Percentiles rank a stretch among this genome's conserved stretches.
These are phyloP conservation scores for Beroe forskalii DNA, from an alignment of 37 sponge, comb jelly and placozoan species.

Conservation along the genomic window DNA sequence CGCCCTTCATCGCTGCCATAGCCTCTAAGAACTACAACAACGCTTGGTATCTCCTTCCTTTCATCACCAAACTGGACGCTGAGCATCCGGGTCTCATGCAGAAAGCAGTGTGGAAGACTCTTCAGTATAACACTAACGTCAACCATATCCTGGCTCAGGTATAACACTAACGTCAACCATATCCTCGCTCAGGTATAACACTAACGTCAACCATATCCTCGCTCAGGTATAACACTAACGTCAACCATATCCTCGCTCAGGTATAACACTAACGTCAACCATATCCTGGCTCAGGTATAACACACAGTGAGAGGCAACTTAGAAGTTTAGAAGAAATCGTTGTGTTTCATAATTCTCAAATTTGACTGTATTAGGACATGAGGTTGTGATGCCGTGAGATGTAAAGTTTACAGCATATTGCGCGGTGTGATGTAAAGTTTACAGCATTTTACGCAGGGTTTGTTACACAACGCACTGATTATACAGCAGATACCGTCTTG, in stretches of 20 bases:
- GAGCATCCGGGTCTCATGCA: slow-evolving; percentile 20
- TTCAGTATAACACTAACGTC: slow-evolving; percentile 18
- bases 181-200: too few relatives aligned
- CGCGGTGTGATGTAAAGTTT: too few relatives aligned
- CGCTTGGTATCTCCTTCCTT: slow-evolving; percentile 44
- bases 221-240: slow-evolving; percentile 6
- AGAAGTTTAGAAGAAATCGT: too few relatives aligned
- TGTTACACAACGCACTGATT: slow-evolving; percentile 33
- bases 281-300: slow-evolving; percentile 31
- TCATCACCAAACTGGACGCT: background rate
- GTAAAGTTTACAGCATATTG: too few relatives aligned
- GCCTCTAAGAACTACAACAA: slow-evolving; percentile 65
- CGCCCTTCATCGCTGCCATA: slow-evolving; percentile 49
- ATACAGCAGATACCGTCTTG: slow-evolving; percentile 54
- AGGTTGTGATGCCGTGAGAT: too few relatives aligned
- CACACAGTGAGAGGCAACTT: too few relatives aligned
- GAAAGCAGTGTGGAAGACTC: slow-evolving; percentile 17
- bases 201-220: background rate
- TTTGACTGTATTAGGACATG: too few relatives aligned
- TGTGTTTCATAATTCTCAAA: too few relatives aligned
- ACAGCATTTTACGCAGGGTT: background rate
- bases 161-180: too few relatives aligned
- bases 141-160: slow-evolving; percentile 48
- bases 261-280: background rate
- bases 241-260: slow-evolving; percentile 15